phyloP scores from a whole-genome alignment of 2,113 vertebrate species.

The Drymodes brunneopygia region DNA sequence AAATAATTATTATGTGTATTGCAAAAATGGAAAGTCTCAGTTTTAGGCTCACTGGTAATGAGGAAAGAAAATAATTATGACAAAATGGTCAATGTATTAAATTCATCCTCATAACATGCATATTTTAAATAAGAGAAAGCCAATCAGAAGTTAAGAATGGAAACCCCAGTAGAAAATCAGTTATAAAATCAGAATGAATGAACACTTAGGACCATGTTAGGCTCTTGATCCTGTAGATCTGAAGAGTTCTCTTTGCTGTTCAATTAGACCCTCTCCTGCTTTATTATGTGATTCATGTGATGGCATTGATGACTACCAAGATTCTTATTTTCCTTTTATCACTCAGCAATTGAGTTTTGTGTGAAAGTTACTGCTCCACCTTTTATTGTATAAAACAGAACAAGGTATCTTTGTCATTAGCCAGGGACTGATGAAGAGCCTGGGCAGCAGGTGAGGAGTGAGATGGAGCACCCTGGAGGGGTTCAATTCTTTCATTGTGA shows the following conservation, averaged over 20 bases:
- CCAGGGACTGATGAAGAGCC: neutral
- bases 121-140: neutral
- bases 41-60: neutral
- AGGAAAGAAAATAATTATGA: neutral
- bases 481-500: neutral
- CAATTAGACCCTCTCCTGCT: neutral
- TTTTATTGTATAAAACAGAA: conserved; percentile 6
- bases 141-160: neutral
- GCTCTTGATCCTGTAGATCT: neutral
- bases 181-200: neutral
- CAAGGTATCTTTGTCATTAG: neutral
- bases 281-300: conserved; percentile 10
- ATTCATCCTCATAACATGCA: neutral
- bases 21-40: neutral
- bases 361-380: conserved; percentile 17
- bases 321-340: conserved; percentile 22
- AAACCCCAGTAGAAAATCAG: neutral
- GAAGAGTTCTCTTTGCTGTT: neutral
- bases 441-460: neutral
- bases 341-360: conserved; percentile 11
- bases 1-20: neutral
- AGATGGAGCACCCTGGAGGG: neutral
- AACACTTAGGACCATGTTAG: neutral
- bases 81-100: neutral
- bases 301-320: neutral